Percentiles rank a stretch among this genome's conserved stretches.
phyloP scores from a whole-genome alignment of 2,113 vertebrate genomes.

The Aptenodytes forsteri region DNA sequence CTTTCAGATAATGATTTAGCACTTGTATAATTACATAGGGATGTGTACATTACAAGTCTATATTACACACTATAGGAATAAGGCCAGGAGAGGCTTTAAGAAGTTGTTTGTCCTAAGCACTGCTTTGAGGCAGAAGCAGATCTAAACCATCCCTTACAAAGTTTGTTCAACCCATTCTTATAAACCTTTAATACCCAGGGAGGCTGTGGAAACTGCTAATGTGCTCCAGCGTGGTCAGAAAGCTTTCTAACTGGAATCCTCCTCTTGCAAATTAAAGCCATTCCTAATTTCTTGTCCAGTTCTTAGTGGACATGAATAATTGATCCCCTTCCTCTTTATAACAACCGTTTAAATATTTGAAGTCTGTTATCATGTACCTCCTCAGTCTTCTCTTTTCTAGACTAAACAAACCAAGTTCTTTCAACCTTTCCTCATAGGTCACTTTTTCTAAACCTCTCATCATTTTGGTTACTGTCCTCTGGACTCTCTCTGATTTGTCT shows the following conservation, averaged over 20 bases:
- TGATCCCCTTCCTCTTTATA: constrained; percentile 53
- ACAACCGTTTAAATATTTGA: constrained; percentile 64
- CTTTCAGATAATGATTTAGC: not conserved
- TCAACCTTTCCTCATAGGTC: constrained; percentile 64
- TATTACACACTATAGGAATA: not conserved
- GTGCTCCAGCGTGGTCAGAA: not conserved
- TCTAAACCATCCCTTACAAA: not conserved
- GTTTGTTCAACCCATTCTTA: not conserved
- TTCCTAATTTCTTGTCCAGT: constrained; percentile 49
- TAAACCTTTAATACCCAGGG: constrained; percentile 6
- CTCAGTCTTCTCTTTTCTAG: constrained; percentile 56
- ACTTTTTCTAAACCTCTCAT: constrained; percentile 50
- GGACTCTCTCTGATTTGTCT: not conserved
- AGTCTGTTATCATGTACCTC: constrained; percentile 63
- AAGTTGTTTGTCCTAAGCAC: not conserved
- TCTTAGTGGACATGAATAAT: constrained; percentile 60
- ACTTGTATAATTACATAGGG: not conserved
- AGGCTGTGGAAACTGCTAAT: constrained; percentile 2
- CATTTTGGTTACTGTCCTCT: constrained; percentile 13
- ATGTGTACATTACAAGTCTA: not conserved
- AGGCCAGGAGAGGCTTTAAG: not conserved
- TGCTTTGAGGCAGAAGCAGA: not conserved
- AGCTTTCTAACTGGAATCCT: constrained; percentile 13
- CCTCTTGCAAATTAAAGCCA: constrained; percentile 36
- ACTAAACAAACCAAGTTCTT: constrained; percentile 69